Base-by-base conservation (phyloP, 2,113 vertebrate species). In the Eira barbara region DNA sequence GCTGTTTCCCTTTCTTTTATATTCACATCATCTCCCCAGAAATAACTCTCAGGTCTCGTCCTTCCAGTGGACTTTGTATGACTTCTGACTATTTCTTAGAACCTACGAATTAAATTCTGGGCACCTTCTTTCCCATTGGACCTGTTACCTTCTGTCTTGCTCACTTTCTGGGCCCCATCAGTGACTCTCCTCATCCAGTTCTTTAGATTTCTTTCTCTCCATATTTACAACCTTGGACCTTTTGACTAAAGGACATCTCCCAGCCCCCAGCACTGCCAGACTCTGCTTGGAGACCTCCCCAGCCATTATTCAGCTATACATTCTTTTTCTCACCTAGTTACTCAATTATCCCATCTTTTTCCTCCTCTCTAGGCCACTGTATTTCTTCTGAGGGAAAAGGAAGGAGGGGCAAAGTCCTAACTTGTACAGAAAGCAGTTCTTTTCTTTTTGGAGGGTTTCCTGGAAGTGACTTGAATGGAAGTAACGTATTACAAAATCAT, bases 361-460 rank as follows among this genome's bases (percentile, higher is more conserved):
- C 45, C 84, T 94, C 42, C 42, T 93, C 61, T 78, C 23, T 82
- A 36, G 39, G 42, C 36, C 39, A 80, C 23, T 92, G 15, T 83
- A 59, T 92, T 98, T 98, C 21, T 97, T 97, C 89, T 96, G 23
- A 89, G 82, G 29, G 78, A 91, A 61, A 84, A 65, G 47, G 45
- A 91, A 92, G 49, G 49, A 88, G 59, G 87, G 63, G 14, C 25
- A 91, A 94, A 79, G 93, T 96, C 94, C 47, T 96, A 94, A 82
- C 89, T 94, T 97, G 87, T 96, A 80, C 86, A 91, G 91, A 95
- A 97, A 91, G 67, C n/a, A 69, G 27, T 91, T 96, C 89, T 80
- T 94, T 97, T 71, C 85, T 97, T 98, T 98, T 89, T 91, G 88
- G 93, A 59, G 47, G 55, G 49, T 82, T 98, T 97, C 96, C 82